Evolutionary conservation across 1,140 invertebrate genomes (phyloP).

Genomic region (Dolichoris vasculosae): DNA sequence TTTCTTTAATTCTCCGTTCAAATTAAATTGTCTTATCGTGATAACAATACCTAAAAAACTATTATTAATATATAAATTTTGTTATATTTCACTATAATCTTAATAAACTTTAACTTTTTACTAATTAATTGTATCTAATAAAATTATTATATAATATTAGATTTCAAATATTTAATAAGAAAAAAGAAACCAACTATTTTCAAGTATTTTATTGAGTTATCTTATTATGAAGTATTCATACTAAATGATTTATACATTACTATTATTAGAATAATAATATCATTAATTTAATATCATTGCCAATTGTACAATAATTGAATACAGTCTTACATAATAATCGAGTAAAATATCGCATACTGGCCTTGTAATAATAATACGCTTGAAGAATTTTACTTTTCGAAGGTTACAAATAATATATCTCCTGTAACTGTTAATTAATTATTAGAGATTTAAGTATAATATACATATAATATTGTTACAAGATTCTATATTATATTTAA

Average conservation of each 20-base stretch:
- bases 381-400: background rate
- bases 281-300: background rate
- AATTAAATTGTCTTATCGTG: no score
- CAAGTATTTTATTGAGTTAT: background rate
- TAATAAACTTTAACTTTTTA: no score
- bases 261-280: background rate
- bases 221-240: background rate
- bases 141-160: no score
- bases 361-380: background rate
- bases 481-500: background rate
- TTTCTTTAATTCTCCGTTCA: no score
- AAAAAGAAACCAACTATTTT: background rate
- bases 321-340: background rate
- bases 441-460: background rate
- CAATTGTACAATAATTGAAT: slow-evolving; percentile 10
- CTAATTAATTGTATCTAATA: no score
- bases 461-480: background rate
- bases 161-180: no score
- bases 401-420: background rate
- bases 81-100: no score
- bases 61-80: no score
- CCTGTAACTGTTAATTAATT: background rate
- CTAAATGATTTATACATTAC: background rate
- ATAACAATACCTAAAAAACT: no score
- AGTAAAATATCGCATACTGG: background rate